Conservation (phyloP, 2,888 invertebrate species). For the Strigamia crassipes region DNA sequence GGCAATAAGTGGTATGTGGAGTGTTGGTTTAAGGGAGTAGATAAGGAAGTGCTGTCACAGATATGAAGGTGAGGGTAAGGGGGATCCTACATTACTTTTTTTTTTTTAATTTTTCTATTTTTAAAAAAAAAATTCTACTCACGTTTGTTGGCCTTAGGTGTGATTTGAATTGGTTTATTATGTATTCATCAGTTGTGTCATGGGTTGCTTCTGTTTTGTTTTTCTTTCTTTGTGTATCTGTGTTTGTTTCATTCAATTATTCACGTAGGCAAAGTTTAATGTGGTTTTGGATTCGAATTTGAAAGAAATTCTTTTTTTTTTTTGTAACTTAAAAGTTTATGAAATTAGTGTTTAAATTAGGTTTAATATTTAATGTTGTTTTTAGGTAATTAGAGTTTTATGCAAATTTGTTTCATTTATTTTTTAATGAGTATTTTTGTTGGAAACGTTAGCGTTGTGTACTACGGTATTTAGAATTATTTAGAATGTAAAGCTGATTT, state of each 20-base stretch:
- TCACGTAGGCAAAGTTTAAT: background rate
- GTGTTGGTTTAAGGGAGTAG: constrained; percentile 8
- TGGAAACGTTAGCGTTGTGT: no score
- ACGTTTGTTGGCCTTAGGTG: constrained; percentile 10
- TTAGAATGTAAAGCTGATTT: no score
- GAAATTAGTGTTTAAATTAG: no score
- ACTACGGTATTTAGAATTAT: no score
- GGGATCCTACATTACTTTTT: background rate
- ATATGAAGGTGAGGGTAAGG: constrained; percentile 2
- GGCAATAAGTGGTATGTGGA: constrained; percentile 16
- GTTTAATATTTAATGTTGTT: no score
- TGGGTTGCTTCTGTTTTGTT: background rate
- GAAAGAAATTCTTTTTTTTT: no score
- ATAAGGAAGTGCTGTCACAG: constrained; percentile 21
- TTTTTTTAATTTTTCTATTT: background rate
- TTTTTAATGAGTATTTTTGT: no score
- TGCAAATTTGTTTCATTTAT: no score
- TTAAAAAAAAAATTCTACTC: no score
- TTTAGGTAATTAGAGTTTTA: background rate
- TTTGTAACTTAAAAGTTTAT: no score
- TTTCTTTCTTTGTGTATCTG: background rate
- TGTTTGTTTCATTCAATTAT: background rate
- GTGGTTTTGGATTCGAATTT: background rate
- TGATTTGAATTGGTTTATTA: constrained; percentile 6
- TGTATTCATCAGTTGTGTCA: background rate